These are phyloP conservation scores for Vanessa atalanta DNA, from an alignment of 1,140 invertebrate species.

Conservation along the genomic window DNA sequence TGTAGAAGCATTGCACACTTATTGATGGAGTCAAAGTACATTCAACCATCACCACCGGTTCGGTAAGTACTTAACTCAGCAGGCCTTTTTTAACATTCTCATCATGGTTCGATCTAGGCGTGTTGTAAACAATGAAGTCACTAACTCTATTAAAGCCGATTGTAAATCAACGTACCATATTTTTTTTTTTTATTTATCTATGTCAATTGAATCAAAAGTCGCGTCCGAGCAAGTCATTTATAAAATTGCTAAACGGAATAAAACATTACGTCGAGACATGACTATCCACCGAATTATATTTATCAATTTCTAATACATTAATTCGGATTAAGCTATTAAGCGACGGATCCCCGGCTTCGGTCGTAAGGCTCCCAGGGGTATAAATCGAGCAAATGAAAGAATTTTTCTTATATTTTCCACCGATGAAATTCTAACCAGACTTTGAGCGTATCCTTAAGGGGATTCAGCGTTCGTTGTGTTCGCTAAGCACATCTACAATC, in stretches of 20 bases:
- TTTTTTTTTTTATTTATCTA: no score
- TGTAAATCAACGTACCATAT: no score
- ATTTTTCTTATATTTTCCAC: constrained; percentile 36
- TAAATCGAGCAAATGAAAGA: constrained; percentile 19
- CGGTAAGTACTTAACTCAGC: no score
- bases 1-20: no score
- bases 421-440: constrained; percentile 37
- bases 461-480: constrained; percentile 8
- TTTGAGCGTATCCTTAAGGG: constrained; percentile 13
- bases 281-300: neutral
- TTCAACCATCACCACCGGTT: no score
- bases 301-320: constrained; percentile 2
- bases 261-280: neutral
- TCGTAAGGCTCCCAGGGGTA: constrained; percentile 1
- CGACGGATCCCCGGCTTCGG: neutral
- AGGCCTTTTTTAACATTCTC: no score
- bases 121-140: no score
- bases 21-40: no score
- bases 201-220: no score
- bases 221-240: no score
- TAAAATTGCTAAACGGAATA: neutral
- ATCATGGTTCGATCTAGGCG: no score
- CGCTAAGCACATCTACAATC: constrained; percentile 21
- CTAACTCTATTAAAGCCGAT: no score
- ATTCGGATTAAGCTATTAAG: constrained; percentile 7